Percentiles rank a stretch among this genome's conserved stretches.
Evolutionary conservation across 2,888 invertebrate genomes (phyloP).

Genomic region (Gisinianus flammeolus): DNA sequence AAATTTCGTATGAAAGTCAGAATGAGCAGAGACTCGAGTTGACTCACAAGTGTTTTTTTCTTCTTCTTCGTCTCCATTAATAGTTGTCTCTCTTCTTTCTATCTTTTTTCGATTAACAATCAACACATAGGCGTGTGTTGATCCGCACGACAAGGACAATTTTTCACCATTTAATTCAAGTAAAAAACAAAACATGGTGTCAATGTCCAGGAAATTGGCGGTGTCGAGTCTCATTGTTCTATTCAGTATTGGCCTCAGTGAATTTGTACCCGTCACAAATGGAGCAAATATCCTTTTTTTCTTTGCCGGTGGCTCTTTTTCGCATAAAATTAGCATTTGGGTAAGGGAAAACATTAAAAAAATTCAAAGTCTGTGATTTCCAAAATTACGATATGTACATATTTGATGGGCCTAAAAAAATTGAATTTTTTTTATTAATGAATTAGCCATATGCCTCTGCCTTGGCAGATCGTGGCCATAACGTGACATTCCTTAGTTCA

Average conservation of each 20-base stretch:
- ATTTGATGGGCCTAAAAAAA: too few relatives aligned
- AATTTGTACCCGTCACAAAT: neutral
- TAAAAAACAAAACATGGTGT: neutral
- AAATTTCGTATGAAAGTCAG: neutral
- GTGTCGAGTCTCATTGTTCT: neutral
- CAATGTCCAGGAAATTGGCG: neutral
- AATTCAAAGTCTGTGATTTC: too few relatives aligned
- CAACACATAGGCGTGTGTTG: neutral
- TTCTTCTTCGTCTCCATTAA: neutral
- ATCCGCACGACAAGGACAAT: neutral
- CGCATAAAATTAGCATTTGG: slow-evolving; percentile 12
- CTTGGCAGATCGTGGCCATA: slow-evolving; percentile 50
- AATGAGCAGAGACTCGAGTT: neutral
- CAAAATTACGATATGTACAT: too few relatives aligned
- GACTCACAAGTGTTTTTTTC: neutral
- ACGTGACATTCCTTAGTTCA: slow-evolving; percentile 53
- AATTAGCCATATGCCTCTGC: slow-evolving; percentile 51
- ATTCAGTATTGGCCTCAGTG: neutral
- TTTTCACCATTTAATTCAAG: neutral
- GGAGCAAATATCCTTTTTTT: slow-evolving; percentile 55
- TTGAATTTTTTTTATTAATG: neutral
- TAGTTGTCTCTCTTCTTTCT: too few relatives aligned
- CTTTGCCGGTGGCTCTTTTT: slow-evolving; percentile 54
- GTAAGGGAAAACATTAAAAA: neutral
- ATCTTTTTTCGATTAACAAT: too few relatives aligned